Evolutionary conservation across 2,113 vertebrate genomes (phyloP).

Genomic region (Apteryx mantelli): DNA sequence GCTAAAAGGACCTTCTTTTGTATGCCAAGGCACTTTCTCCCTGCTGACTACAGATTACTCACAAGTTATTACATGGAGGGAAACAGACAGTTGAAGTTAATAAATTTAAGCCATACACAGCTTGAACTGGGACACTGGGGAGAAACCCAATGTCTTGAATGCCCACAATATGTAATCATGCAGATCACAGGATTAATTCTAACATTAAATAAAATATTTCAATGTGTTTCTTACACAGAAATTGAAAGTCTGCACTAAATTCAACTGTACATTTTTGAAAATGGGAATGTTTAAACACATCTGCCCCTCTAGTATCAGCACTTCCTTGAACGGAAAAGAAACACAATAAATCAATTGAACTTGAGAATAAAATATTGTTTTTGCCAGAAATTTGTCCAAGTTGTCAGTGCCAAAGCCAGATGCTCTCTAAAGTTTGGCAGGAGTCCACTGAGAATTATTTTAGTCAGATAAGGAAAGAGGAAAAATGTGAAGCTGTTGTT

Average conservation of each 20-base stretch:
- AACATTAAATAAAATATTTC: background rate
- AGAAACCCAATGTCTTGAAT: background rate
- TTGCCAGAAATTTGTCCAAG: background rate
- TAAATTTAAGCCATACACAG: background rate
- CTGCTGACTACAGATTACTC: background rate
- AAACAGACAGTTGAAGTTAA: background rate
- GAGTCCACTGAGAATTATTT: background rate
- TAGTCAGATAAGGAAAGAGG: background rate
- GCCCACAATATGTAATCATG: background rate
- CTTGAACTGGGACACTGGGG: background rate
- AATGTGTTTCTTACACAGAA: background rate
- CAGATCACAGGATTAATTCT: background rate
- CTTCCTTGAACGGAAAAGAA: background rate
- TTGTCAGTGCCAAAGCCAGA: background rate
- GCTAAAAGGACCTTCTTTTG: background rate
- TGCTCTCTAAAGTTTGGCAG: background rate
- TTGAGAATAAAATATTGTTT: background rate
- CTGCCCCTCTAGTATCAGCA: background rate
- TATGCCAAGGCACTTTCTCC: background rate
- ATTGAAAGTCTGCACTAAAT: background rate
- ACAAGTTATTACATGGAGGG: background rate
- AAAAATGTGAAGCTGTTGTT: background rate
- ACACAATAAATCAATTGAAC: background rate
- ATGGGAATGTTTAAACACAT: background rate
- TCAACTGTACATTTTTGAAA: background rate